Evolutionary conservation across 2,888 invertebrate genomes (phyloP), one percentile per base, ranked within the genome.

Genomic region (Nipponacmea schrenckii): DNA sequence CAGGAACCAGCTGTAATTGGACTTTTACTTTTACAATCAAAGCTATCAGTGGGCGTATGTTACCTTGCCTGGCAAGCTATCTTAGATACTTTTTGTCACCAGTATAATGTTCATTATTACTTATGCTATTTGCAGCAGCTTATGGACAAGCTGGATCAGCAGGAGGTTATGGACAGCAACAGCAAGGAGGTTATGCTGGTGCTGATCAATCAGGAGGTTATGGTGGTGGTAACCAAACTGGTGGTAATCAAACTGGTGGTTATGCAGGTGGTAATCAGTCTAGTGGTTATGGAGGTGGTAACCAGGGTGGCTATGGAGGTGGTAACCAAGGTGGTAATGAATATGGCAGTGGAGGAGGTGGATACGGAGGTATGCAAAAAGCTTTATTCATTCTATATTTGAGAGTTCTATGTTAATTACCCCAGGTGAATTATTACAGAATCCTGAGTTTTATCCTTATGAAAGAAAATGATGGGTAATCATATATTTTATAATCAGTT

Each of bases 81-180:
- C n/a, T n/a, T n/a, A n/a, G n/a, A n/a, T n/a, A n/a, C n/a, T n/a
- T n/a, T n/a, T n/a, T n/a, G n/a, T n/a, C n/a, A n/a, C n/a, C n/a
- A n/a, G n/a, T n/a, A n/a, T n/a, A n/a, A n/a, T n/a, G n/a, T n/a
- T n/a, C n/a, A n/a, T n/a, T n/a, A n/a, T n/a, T n/a, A n/a, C n/a
- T n/a, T n/a, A n/a, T 20, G 4, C 1, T 56, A 24, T 56, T 10
- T 56, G 12, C 24, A 56, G 56, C 20, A 12, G 20, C 14, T 24
- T 56, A 56, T 56, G 56, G 56, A 56, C 56, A 56, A 56, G 56
- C 20, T 56, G 56, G 68, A 62, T 50, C 68, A 68, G 27, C 68
- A 62, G 63, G 64, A 46, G 71, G 73, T 27, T 76, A 78, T 73
- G 73, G 73, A 44, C 78, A 76, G 50, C 76, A 70, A 56, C 74